These are phyloP conservation scores for Drosophila eugracilis DNA, from an alignment of 1,140 invertebrate species.

Conservation along the genomic window DNA sequence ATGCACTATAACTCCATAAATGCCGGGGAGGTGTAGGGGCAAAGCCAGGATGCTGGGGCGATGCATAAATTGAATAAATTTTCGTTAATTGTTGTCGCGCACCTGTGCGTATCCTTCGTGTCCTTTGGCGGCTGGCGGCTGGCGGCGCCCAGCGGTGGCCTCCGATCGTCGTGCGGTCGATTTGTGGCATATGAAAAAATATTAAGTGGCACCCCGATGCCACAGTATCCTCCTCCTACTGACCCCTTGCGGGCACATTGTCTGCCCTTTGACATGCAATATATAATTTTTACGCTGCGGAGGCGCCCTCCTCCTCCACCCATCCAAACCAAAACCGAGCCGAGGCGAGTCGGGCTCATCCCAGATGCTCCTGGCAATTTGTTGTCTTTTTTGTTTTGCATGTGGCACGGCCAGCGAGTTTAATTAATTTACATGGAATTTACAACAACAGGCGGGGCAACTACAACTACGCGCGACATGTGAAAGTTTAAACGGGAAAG, in stretches of 20 bases:
- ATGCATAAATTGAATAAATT: slow-evolving; percentile 77
- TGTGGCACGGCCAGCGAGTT: slow-evolving; percentile 72
- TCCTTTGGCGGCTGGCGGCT: slow-evolving; percentile 48
- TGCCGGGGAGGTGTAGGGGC: slow-evolving; percentile 2
- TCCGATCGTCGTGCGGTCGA: slow-evolving; percentile 79
- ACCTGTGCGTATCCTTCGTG: slow-evolving; percentile 54
- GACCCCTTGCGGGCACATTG: slow-evolving; percentile 48
- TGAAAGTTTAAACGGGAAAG: slow-evolving; percentile 76
- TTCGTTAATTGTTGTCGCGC: slow-evolving; percentile 78
- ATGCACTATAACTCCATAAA: slow-evolving; percentile 44
- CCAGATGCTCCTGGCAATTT: slow-evolving; percentile 68
- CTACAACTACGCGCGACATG: slow-evolving; percentile 53
- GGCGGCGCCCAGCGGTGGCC: slow-evolving; percentile 38
- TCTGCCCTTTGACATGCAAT: slow-evolving; percentile 83
- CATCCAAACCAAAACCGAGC: slow-evolving; percentile 19
- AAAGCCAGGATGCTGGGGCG: too few relatives aligned
- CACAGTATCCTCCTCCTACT: slow-evolving; percentile 14
- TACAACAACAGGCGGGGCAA: slow-evolving; percentile 65
- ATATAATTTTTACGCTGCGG: slow-evolving; percentile 74
- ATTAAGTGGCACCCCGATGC: slow-evolving; percentile 70
- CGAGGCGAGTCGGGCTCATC: slow-evolving; percentile 31
- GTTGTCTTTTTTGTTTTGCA: slow-evolving; percentile 53
- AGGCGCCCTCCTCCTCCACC: not conserved
- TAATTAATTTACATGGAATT: slow-evolving; percentile 84
- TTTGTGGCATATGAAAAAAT: slow-evolving; percentile 83